These are phyloP conservation scores for Himalopsyche tibetana DNA, from an alignment of 2,888 invertebrate genomes.

Conservation along the genomic window DNA sequence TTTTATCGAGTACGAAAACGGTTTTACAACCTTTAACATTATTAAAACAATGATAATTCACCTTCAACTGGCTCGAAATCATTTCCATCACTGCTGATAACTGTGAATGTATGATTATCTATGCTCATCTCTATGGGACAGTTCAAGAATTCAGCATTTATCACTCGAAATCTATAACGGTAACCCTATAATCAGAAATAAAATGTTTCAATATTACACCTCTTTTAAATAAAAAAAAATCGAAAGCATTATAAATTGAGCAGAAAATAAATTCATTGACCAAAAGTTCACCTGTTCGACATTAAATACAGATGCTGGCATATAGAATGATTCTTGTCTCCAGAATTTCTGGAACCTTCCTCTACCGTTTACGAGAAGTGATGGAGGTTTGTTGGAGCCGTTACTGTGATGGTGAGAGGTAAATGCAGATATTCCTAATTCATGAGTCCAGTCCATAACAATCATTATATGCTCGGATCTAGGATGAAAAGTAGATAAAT, in stretches of 20 bases:
- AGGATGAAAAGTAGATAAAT: constrained; percentile 61
- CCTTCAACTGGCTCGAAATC: constrained; percentile 86
- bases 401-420: constrained; percentile 89
- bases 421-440: constrained; percentile 84
- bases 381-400: constrained; percentile 89
- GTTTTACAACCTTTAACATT: too few species aligned
- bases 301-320: constrained; percentile 80
- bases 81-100: constrained; percentile 88
- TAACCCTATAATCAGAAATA: constrained; percentile 77
- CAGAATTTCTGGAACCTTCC: constrained; percentile 79
- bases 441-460: constrained; percentile 90
- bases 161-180: constrained; percentile 87
- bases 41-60: constrained; percentile 67
- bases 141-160: constrained; percentile 91
- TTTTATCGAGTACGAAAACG: too few species aligned
- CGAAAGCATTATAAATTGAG: not conserved
- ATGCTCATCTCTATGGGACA: constrained; percentile 90
- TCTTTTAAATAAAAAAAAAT: too few species aligned
- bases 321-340: constrained; percentile 71
- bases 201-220: too few species aligned
- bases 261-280: not conserved
- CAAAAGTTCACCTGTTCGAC: constrained; percentile 79
- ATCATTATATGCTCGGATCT: constrained; percentile 84
- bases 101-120: constrained; percentile 87
- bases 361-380: constrained; percentile 88